phyloP scores from a whole-genome alignment of 2,888 invertebrate genomes.

The Sminthurides aquaticus region DNA sequence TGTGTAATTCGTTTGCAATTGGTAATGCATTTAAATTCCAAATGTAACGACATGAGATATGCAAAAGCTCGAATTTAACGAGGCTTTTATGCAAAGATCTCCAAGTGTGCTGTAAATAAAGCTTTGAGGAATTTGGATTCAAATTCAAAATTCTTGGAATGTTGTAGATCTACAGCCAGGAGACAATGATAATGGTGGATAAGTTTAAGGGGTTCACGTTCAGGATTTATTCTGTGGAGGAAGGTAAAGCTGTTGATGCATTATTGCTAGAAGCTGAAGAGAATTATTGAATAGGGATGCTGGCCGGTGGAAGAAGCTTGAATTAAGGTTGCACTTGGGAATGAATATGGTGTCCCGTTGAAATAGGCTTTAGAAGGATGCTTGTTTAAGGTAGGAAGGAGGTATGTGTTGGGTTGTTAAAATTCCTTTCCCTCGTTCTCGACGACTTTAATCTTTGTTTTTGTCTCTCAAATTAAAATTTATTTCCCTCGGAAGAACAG shows the following conservation, averaged over 20 bases:
- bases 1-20: no score
- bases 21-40: no score
- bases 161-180: background rate
- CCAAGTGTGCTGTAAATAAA: background rate
- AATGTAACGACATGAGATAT: background rate
- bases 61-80: background rate
- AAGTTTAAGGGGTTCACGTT: no score
- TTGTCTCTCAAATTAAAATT: constrained; percentile 11
- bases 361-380: no score
- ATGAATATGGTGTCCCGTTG: no score
- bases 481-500: constrained; percentile 5
- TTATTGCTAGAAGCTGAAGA: background rate
- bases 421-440: constrained; percentile 11
- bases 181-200: no score
- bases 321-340: no score
- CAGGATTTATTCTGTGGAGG: no score
- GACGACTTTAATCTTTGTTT: constrained; percentile 9
- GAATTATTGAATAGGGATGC: background rate
- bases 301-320: background rate
- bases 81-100: background rate
- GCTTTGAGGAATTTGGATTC: background rate
- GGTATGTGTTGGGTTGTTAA: constrained; percentile 1
- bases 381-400: no score
- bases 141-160: background rate
- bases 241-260: background rate